These are phyloP conservation scores for Myotis yumanensis DNA, from an alignment of 2,113 vertebrate species.

Conservation along the genomic window DNA sequence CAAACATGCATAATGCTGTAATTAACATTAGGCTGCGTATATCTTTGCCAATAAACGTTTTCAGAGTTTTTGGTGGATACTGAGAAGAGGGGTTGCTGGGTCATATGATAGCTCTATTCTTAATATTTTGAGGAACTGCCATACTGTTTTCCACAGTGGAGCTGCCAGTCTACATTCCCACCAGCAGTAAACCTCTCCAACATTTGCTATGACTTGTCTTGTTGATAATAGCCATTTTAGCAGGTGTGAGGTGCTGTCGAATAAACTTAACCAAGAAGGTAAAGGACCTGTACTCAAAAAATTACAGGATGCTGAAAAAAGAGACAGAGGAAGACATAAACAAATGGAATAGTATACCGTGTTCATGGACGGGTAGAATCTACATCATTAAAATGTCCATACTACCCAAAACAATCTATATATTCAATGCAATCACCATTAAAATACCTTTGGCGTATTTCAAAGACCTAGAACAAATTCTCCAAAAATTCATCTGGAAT, in stretches of 20 bases:
- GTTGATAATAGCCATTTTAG: not conserved
- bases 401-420: too few relatives aligned
- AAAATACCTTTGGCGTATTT: too few relatives aligned
- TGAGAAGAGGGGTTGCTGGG: not conserved
- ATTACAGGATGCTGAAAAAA: too few relatives aligned
- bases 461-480: too few relatives aligned
- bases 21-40: not conserved
- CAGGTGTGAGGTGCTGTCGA: not conserved
- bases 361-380: too few relatives aligned
- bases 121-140: not conserved
- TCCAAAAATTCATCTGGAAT: too few relatives aligned
- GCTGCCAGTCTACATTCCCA: not conserved
- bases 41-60: not conserved
- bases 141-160: not conserved
- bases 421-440: too few relatives aligned
- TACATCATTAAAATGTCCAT: too few relatives aligned
- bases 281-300: too few relatives aligned
- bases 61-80: not conserved
- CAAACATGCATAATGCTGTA: not conserved
- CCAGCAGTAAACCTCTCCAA: not conserved
- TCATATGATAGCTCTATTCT: not conserved
- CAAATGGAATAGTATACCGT: too few relatives aligned
- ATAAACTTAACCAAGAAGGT: too few relatives aligned
- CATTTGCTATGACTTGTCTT: not conserved
- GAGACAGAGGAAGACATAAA: too few relatives aligned